Evolutionary conservation across 2,888 invertebrate genomes (phyloP), one percentile per base, ranked within the genome.

Genomic region (Nesidiocoris tenuis): DNA sequence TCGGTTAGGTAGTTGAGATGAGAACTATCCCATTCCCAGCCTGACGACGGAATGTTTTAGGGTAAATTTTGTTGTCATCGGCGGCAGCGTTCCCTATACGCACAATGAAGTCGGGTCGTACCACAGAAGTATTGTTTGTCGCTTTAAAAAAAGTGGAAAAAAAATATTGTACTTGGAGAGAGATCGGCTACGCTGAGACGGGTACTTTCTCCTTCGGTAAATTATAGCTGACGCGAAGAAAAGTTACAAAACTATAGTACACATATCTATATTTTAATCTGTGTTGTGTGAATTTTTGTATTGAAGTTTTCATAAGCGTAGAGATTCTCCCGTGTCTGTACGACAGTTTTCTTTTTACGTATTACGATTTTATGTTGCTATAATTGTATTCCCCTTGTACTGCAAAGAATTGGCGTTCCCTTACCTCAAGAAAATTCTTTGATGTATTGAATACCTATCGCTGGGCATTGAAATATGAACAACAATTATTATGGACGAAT

Each of bases 251-350:
- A 75, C 64, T 65, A 71, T 72, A 75, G 66, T 25, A 77, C 77
- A n/a, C n/a, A 77, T 77, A 77, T 77, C 77, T 77, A 67, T 72
- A 71, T 75, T 77, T 61, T 25, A 72, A 59, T 77, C 74, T 76
- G 74, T 77, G 77, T 77, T 77, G 77, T 77, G 77, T 77, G 77
- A 21, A 72, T 61, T 77, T 77, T 77, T 72, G 74, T 77, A 77
- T 77, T 70, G 72, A 61, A 39, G 39, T 39, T 39, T 39, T 39
- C 39, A 39, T 39, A 39, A 39, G 12, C 39, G 39, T 39, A 39
- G 39, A 39, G 39, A 39, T 12, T 39, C 39, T 39, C 39, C 39
- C 12, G 3, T 3, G 12, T 39, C 39, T 39, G 39, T 39, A 39
- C 12, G 12, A 39, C 39, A 7, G 3, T 39, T 39, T 39, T 39